A percentile compares a stretch with the other conserved stretches of the same genome.
These are phyloP conservation scores for Erpornis zantholeuca DNA, from an alignment of 2,113 vertebrate species.

Conservation along the genomic window DNA sequence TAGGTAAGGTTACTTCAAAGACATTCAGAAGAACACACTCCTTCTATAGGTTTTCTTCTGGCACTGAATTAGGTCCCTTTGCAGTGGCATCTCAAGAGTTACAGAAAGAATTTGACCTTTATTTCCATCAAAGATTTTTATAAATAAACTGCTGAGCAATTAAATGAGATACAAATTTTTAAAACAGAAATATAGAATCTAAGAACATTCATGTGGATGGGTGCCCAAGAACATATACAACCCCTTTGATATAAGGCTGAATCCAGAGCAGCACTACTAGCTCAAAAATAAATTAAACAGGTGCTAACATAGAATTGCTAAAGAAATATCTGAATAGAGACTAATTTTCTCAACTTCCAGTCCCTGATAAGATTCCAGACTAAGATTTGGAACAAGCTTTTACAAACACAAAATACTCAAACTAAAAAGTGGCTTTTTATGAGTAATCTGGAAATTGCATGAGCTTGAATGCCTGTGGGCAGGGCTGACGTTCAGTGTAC, in stretches of 20 bases:
- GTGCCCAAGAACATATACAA: not conserved
- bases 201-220: not conserved
- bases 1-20: not conserved
- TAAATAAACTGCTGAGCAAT: not conserved
- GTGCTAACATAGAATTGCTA: not conserved
- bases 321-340: not conserved
- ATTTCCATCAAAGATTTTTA: not conserved
- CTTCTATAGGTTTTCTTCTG: not conserved
- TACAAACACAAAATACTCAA: not conserved
- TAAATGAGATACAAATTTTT: not conserved
- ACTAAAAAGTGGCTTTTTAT: not conserved
- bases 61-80: conserved; percentile 9
- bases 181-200: not conserved
- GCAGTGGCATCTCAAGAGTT: not conserved
- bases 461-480: not conserved
- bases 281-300: not conserved
- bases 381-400: not conserved
- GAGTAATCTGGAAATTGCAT: not conserved
- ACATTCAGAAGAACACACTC: not conserved
- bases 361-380: not conserved
- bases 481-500: not conserved
- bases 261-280: not conserved
- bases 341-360: not conserved
- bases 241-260: not conserved
- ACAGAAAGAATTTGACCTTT: not conserved